Evolutionary conservation across 2,888 invertebrate genomes (phyloP).

Genomic region (Dendrolimus houi): DNA sequence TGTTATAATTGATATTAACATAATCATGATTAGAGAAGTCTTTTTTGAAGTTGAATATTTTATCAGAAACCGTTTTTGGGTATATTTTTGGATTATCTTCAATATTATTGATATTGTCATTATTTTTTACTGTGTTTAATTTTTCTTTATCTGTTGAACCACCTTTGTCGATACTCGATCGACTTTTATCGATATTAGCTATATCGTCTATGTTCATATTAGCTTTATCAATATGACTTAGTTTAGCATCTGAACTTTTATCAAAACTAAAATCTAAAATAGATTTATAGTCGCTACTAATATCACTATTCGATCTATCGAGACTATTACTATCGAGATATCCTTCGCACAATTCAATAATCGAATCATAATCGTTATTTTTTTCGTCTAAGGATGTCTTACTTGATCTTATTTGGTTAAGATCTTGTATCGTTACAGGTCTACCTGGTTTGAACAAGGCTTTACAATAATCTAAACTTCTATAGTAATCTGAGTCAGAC

Average conservation of each 20-base stretch:
- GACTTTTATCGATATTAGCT: neutral
- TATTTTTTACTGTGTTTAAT: neutral
- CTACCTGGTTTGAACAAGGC: conserved; percentile 23
- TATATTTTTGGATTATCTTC: conserved; percentile 36
- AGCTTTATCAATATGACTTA: neutral
- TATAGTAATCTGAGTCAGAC: conserved; percentile 67
- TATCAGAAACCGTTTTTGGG: conserved; percentile 52
- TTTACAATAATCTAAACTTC: conserved; percentile 60
- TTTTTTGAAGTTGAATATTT: conserved; percentile 63
- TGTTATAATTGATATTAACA: conserved; percentile 28
- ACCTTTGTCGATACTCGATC: neutral
- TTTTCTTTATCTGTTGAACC: neutral
- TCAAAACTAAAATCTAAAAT: neutral
- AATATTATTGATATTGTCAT: conserved; percentile 1
- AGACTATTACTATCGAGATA: conserved; percentile 9
- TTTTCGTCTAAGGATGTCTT: conserved; percentile 13
- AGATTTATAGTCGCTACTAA: neutral
- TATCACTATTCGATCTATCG: conserved; percentile 1
- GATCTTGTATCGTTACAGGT: conserved; percentile 21
- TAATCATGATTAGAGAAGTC: conserved; percentile 61
- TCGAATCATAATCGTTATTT: conserved; percentile 30
- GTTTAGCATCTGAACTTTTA: conserved; percentile 1
- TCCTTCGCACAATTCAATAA: conserved; percentile 39
- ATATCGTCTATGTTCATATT: no score
- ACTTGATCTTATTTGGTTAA: conserved; percentile 16